These are phyloP conservation scores for Alexandromys fortis DNA, from an alignment of 2,113 vertebrate genomes.

Conservation along the genomic window DNA sequence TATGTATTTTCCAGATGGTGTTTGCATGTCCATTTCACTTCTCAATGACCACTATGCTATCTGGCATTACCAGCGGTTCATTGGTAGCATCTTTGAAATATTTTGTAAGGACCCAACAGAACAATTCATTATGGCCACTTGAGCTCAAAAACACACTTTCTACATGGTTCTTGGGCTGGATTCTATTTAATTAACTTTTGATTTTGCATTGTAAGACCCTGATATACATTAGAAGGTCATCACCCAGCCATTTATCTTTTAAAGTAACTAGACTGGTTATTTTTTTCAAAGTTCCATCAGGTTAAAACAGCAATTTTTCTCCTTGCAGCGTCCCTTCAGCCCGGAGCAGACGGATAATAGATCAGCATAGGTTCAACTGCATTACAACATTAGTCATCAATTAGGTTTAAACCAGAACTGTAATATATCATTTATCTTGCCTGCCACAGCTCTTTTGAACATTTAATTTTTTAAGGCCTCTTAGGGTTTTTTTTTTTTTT, in stretches of 20 bases:
- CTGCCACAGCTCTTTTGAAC: constrained; percentile 86
- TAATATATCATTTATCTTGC: constrained; percentile 88
- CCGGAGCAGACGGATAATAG: constrained; percentile 86
- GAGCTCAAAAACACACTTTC: constrained; percentile 67
- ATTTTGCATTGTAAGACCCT: constrained; percentile 86
- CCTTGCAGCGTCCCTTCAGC: constrained; percentile 87
- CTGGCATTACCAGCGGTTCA: not conserved
- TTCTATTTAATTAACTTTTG: constrained; percentile 88
- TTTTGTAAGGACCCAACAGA: constrained; percentile 45
- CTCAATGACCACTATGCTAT: not conserved
- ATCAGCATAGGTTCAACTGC: constrained; percentile 88
- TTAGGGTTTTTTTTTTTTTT: constrained; percentile 83
- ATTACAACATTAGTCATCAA: constrained; percentile 91
- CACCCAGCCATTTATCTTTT: constrained; percentile 85
- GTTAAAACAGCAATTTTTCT: constrained; percentile 90
- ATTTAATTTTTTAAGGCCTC: constrained; percentile 89
- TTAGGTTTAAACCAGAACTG: constrained; percentile 87
- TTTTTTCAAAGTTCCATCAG: constrained; percentile 85
- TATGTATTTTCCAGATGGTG: constrained; percentile 20
- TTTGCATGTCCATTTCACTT: constrained; percentile 35
- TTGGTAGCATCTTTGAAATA: constrained; percentile 53
- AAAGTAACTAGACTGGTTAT: constrained; percentile 85
- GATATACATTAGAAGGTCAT: constrained; percentile 86
- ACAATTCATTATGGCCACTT: constrained; percentile 67
- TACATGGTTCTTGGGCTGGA: constrained; percentile 71